phyloP scores from a whole-genome alignment of 2,113 vertebrate species.

The Hypocryptadius cinnamomeus region DNA sequence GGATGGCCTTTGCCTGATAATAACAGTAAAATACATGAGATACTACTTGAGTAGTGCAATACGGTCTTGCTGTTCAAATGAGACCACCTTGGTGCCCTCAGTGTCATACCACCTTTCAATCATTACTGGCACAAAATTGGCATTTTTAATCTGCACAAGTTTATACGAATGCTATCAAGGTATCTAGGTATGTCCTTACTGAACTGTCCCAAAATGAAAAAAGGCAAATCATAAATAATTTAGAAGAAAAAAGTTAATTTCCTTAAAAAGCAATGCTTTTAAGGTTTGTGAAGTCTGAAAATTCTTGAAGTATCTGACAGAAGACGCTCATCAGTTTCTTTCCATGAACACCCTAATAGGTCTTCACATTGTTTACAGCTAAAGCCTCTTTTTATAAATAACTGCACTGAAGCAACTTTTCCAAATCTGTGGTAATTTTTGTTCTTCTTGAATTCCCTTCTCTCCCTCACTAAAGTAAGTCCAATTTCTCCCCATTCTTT shows the following conservation, averaged over 20 bases:
- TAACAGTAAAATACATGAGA: background rate
- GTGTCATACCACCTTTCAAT: background rate
- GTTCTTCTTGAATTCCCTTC: background rate
- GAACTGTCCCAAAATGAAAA: background rate
- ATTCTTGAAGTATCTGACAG: background rate
- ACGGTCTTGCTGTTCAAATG: background rate
- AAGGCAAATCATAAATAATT: background rate
- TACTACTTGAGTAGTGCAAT: background rate
- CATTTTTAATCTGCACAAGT: background rate
- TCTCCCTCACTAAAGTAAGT: background rate
- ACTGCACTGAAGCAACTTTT: background rate
- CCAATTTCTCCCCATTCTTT: background rate
- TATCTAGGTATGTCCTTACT: background rate
- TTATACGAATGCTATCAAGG: background rate
- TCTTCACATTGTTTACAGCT: background rate
- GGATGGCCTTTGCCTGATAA: background rate
- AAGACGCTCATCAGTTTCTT: background rate
- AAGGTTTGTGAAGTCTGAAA: background rate
- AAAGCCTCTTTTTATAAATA: background rate
- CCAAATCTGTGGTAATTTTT: background rate
- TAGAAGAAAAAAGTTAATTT: background rate
- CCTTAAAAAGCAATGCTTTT: background rate
- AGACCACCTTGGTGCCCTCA: background rate
- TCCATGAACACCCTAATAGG: background rate
- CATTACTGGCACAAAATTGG: background rate